These are phyloP conservation scores for Pipistrellus nathusii DNA, from an alignment of 2,797 vertebrate genomes.

Conservation along the genomic window DNA sequence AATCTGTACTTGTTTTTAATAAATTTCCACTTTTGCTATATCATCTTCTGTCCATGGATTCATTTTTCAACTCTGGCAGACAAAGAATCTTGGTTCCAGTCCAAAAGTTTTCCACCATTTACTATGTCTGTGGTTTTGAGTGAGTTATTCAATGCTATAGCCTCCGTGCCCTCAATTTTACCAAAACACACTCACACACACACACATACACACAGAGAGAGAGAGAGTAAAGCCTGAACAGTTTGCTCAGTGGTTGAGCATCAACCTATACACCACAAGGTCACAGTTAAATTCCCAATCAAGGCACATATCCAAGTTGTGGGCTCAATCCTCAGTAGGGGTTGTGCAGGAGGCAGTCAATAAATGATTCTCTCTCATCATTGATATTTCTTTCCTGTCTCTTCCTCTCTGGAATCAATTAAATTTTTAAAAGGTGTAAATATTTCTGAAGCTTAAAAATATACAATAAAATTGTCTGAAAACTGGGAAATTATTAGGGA, in stretches of 20 bases:
- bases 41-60: too few species aligned
- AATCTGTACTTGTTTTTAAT: too few species aligned
- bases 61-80: too few species aligned
- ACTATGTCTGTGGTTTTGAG: neutral
- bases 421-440: too few species aligned
- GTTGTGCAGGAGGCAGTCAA: neutral
- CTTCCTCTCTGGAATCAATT: neutral
- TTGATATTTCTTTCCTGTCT: neutral
- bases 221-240: neutral
- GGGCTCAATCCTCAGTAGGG: too few species aligned
- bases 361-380: neutral
- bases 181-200: neutral
- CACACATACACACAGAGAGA: too few species aligned
- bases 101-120: neutral
- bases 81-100: too few species aligned
- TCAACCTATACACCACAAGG: too few species aligned
- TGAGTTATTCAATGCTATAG: neutral
- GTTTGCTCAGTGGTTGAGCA: neutral
- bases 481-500: neutral
- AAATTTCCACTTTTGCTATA: too few species aligned
- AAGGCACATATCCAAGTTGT: neutral
- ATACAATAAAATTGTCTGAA: neutral
- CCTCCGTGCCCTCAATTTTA: neutral
- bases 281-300: too few species aligned
- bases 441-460: constrained; percentile 3